Evolutionary conservation across 2,888 invertebrate species (phyloP).

Genomic region (Zaprionus bogoriensis): DNA sequence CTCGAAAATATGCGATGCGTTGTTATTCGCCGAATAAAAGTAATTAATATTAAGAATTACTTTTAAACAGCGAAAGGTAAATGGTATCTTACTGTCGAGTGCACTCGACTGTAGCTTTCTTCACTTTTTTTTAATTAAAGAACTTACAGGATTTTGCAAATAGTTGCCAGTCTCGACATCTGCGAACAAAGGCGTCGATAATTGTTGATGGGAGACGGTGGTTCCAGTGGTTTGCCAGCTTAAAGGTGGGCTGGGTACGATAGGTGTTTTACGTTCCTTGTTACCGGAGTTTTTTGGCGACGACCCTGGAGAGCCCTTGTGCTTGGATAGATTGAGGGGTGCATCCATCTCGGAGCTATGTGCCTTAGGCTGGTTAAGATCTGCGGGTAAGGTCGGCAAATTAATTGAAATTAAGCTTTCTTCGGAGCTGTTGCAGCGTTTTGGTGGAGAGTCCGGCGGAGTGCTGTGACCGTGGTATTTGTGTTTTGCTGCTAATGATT

Average conservation of each 20-base stretch:
- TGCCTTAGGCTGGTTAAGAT: constrained; percentile 17
- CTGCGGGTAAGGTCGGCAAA: constrained; percentile 38
- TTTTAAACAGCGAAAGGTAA: too few relatives aligned
- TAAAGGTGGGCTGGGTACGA: constrained; percentile 53
- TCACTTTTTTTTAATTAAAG: not conserved
- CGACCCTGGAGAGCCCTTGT: constrained; percentile 86
- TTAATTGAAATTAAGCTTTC: constrained; percentile 24
- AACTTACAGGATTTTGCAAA: constrained; percentile 75
- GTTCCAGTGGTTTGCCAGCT: constrained; percentile 44
- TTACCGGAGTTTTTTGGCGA: constrained; percentile 79
- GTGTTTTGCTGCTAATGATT: constrained; percentile 30
- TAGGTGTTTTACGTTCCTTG: constrained; percentile 43
- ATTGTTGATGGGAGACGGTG: constrained; percentile 79
- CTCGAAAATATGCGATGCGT: too few relatives aligned
- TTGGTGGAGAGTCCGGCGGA: constrained; percentile 31
- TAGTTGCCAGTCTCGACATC: constrained; percentile 84
- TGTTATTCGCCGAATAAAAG: too few relatives aligned
- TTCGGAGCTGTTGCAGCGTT: constrained; percentile 7
- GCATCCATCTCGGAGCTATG: constrained; percentile 92
- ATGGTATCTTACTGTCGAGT: too few relatives aligned
- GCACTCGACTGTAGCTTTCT: too few relatives aligned
- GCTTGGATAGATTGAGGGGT: constrained; percentile 94
- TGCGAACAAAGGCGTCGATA: constrained; percentile 83
- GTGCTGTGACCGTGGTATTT: constrained; percentile 49
- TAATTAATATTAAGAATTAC: too few relatives aligned